These are phyloP conservation scores for Cerastoderma edule DNA, from an alignment of 2,888 invertebrate genomes.

Conservation along the genomic window DNA sequence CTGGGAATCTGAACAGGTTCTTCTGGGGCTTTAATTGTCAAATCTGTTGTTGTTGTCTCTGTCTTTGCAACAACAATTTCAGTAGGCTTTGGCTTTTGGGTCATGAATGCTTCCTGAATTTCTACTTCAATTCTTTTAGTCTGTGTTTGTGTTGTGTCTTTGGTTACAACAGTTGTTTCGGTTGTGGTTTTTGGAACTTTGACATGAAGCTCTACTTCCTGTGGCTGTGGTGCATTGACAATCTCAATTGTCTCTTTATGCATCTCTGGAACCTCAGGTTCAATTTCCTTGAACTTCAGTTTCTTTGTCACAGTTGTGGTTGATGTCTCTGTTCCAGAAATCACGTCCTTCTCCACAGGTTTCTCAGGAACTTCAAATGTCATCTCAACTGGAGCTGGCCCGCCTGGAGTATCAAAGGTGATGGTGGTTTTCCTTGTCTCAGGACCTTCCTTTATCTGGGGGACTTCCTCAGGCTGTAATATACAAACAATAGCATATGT, in stretches of 20 bases:
- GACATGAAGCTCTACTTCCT: slow-evolving; percentile 68
- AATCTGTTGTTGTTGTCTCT: slow-evolving; percentile 60
- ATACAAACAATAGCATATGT: too few species aligned
- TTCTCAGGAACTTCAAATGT: slow-evolving; percentile 68
- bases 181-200: slow-evolving; percentile 59
- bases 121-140: slow-evolving; percentile 78
- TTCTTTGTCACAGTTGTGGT: slow-evolving; percentile 71
- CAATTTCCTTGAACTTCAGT: slow-evolving; percentile 65
- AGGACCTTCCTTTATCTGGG: slow-evolving; percentile 70
- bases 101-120: slow-evolving; percentile 73
- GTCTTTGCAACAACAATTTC: slow-evolving; percentile 71
- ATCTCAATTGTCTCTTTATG: slow-evolving; percentile 80
- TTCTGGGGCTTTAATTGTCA: slow-evolving; percentile 59
- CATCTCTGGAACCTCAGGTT: slow-evolving; percentile 57
- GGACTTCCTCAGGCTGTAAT: slow-evolving; percentile 54
- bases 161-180: slow-evolving; percentile 58
- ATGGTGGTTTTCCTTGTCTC: slow-evolving; percentile 68
- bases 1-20: slow-evolving; percentile 61
- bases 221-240: slow-evolving; percentile 67
- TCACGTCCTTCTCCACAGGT: slow-evolving; percentile 62
- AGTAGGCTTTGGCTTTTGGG: slow-evolving; percentile 67
- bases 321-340: slow-evolving; percentile 68
- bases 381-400: slow-evolving; percentile 67
- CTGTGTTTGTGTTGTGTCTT: slow-evolving; percentile 57
- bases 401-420: slow-evolving; percentile 69